phyloP scores from a whole-genome alignment of 2,113 vertebrate genomes.

The Trochalopteron elliotii region DNA sequence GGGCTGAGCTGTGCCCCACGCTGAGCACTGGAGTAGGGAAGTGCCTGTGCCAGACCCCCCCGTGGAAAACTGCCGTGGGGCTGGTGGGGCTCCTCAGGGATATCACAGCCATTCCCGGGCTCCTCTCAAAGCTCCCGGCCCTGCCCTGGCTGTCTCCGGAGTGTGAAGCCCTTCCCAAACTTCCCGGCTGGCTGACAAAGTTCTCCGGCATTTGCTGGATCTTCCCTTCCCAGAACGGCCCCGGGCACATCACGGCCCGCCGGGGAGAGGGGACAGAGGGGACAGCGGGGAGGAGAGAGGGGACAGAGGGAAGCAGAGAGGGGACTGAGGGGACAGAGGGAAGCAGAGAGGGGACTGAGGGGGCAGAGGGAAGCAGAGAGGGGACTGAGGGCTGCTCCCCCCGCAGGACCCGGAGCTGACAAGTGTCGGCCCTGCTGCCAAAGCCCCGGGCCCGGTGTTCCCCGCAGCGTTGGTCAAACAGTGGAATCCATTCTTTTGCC shows the following conservation, averaged over 20 bases:
- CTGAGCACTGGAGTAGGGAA: not conserved
- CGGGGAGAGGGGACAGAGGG: too few relatives aligned
- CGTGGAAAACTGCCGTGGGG: too few relatives aligned
- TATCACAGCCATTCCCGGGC: rapidly evolving
- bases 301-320: too few relatives aligned
- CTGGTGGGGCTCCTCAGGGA: not conserved
- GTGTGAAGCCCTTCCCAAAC: not conserved
- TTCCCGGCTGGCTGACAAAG: not conserved
- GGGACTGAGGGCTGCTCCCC: not conserved
- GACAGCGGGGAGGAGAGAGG: too few relatives aligned
- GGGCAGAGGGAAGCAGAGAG: too few relatives aligned
- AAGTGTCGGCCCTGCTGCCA: slow-evolving; percentile 20
- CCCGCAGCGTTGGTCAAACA: not conserved
- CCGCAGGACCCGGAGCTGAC: not conserved
- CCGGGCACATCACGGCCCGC: too few relatives aligned
- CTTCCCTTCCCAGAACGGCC: not conserved
- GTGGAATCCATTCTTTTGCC: not conserved
- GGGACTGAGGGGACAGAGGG: too few relatives aligned
- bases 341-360: too few relatives aligned
- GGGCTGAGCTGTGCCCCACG: not conserved
- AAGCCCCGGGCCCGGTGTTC: not conserved
- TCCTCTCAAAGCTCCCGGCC: too few relatives aligned
- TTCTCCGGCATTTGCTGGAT: not conserved
- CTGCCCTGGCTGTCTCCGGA: not conserved
- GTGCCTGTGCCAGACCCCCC: too few relatives aligned